Percentiles rank a stretch among this genome's conserved stretches.
phyloP scores from a whole-genome alignment of 2,113 vertebrate species.

The Megalops atlanticus region DNA sequence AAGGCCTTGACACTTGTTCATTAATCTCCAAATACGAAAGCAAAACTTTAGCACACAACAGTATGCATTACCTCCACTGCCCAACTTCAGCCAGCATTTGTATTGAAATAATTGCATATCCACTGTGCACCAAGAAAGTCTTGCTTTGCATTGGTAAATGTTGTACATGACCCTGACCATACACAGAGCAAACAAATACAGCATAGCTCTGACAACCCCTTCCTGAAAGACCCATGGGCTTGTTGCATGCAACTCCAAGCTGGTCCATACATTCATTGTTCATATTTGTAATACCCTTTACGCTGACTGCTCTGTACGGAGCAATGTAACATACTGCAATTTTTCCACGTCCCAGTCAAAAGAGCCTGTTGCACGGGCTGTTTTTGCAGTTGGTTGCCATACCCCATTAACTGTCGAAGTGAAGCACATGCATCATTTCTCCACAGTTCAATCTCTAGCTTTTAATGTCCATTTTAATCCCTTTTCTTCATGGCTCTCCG shows the following conservation, averaged over 20 bases:
- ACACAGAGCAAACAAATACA: not conserved
- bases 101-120: not conserved
- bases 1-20: not conserved
- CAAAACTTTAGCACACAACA: not conserved
- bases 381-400: not conserved
- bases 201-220: not conserved
- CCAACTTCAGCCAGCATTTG: not conserved
- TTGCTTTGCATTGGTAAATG: constrained; percentile 3
- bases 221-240: not conserved
- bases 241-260: constrained; percentile 1
- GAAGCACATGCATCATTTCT: not conserved
- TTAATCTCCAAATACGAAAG: not conserved
- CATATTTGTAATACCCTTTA: not conserved
- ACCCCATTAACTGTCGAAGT: not conserved
- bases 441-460: not conserved
- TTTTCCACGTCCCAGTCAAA: too few relatives aligned
- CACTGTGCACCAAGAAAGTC: not conserved
- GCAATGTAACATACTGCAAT: not conserved
- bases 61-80: not conserved
- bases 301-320: not conserved
- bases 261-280: not conserved
- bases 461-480: not conserved
- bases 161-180: not conserved
- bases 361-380: too few relatives aligned
- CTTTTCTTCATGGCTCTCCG: not conserved